phyloP scores from a whole-genome alignment of 2,888 invertebrate species.

The Magallana nippona region DNA sequence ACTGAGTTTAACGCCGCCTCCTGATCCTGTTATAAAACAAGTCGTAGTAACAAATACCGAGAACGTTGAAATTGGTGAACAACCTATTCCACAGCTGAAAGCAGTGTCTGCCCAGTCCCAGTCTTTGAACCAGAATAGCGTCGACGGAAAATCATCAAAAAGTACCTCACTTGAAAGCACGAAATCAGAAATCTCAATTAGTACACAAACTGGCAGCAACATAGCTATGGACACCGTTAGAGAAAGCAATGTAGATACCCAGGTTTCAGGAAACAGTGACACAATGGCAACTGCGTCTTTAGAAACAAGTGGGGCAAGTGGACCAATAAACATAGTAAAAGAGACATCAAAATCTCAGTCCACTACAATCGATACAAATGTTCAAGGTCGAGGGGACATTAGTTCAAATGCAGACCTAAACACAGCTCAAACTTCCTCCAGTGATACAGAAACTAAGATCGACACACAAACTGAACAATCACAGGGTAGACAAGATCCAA shows the following conservation, averaged over 20 bases:
- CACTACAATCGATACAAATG: not conserved
- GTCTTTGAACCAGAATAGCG: not conserved
- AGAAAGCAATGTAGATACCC: not conserved
- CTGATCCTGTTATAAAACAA: conserved; percentile 4
- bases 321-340: not conserved
- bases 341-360: not conserved
- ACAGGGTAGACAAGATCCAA: conserved; percentile 17
- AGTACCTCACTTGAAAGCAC: not conserved
- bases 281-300: not conserved
- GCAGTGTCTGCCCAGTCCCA: not conserved
- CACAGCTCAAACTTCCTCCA: not conserved
- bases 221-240: not conserved
- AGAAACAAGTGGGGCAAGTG: not conserved
- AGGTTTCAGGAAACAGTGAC: not conserved
- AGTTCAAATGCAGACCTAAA: not conserved
- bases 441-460: not conserved
- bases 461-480: not conserved
- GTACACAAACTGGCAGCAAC: not conserved
- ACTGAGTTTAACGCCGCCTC: not conserved
- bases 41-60: not conserved
- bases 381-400: not conserved
- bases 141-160: not conserved
- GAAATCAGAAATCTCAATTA: not conserved
- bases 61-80: conserved; percentile 7
- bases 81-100: not conserved